Evolutionary conservation across 2,888 invertebrate species (phyloP), one percentile per base, ranked within the genome.

Genomic region (Erpobdella octoculata): DNA sequence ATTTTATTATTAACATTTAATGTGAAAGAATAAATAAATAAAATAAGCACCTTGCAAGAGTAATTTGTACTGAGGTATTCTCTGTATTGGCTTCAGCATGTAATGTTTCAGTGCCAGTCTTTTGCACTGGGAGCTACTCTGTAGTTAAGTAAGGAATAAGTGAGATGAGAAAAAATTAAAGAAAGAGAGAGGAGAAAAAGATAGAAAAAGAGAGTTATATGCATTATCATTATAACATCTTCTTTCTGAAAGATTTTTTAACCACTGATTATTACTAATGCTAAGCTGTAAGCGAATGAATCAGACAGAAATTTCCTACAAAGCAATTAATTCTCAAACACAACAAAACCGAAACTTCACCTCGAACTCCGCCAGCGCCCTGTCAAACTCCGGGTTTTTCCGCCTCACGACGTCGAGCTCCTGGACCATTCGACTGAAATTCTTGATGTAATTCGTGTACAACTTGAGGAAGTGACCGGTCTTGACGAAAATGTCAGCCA

Each of bases 61-160:
- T 2, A 88, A 81, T 76, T 86, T 85, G 79, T 88, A 88, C 78
- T 88, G 87, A n/a, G 88, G 88, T 74, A 89, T 86, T 78, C 88
- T 82, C 79, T 89, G 88, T 71, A 89, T 87, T 0, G 88, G 88
- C 80, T 88, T 88, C 73, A 88, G 81, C 88, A 89, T 88, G 77
- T 87, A 88, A 82, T 88, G 88, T 66, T 86, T 86, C 65, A 89
- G 75, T 0, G 86, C 84, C 61, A 89, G 80, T 77, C 86, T 86
- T 70, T 83, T 81, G 78, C 86, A 86, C 31, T 81, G 76, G 72
- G 59, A 12, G 12, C 9, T 15, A 12, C 18, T 21, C 18, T 21
- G n/a, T n/a, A n/a, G n/a, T n/a, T n/a, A n/a, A 28, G 1, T 28
- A 53, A 28, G 53, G 28, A 28, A 53, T 21, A 25, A 25, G 21